A percentile compares a stretch with the other conserved stretches of the same genome.
Evolutionary conservation across 2,888 invertebrate genomes (phyloP).

Genomic region (Gymnoscelis rufifasciata): DNA sequence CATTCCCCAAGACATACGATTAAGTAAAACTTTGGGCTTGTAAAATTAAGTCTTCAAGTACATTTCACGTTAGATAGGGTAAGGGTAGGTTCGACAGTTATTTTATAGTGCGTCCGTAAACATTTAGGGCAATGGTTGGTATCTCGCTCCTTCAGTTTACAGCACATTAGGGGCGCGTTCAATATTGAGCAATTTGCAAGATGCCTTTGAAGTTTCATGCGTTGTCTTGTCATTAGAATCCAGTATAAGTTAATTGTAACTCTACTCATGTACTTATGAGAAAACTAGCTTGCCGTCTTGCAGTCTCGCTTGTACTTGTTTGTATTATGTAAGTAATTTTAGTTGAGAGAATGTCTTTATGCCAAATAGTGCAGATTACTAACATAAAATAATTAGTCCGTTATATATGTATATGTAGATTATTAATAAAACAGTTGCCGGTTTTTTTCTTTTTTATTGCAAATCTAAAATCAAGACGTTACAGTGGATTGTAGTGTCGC

Average conservation of each 20-base stretch:
- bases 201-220: conserved; percentile 13
- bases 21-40: not conserved
- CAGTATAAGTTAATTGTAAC: conserved; percentile 15
- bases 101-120: conserved; percentile 16
- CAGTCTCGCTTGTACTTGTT: no score
- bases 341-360: no score
- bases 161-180: conserved; percentile 16
- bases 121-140: conserved; percentile 14
- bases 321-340: no score
- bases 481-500: no score
- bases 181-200: conserved; percentile 20
- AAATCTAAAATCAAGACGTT: no score
- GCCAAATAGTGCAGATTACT: no score
- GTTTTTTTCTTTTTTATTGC: no score
- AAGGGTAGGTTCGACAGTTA: conserved; percentile 14
- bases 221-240: conserved; percentile 13
- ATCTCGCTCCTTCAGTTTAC: conserved; percentile 17
- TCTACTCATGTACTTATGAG: not conserved
- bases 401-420: no score
- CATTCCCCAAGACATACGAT: no score
- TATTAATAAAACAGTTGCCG: no score
- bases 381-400: no score
- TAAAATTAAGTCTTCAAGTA: conserved; percentile 3
- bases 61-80: not conserved
- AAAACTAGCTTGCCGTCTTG: no score